These are phyloP conservation scores for Phoxinus dragarum DNA, from an alignment of 2,797 vertebrate species.

Conservation along the genomic window DNA sequence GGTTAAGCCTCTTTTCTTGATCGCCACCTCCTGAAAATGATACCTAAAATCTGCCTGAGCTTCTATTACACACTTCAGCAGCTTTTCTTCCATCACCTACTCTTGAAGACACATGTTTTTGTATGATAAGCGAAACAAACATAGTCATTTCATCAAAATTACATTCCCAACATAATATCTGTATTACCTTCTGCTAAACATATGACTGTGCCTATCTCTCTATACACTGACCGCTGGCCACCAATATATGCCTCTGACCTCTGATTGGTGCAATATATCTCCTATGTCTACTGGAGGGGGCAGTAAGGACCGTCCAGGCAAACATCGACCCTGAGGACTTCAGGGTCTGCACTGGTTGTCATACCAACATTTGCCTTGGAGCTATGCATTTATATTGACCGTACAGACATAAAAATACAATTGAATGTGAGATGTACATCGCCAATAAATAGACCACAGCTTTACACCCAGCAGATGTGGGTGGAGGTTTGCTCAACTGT, in stretches of 20 bases:
- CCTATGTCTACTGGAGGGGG: constrained; percentile 16
- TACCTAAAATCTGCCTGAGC: constrained; percentile 31
- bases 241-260: constrained; percentile 46
- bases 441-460: constrained; percentile 21
- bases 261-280: constrained; percentile 42
- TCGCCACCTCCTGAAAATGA: constrained; percentile 30
- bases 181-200: constrained; percentile 34
- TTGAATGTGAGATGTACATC: constrained; percentile 12
- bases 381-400: constrained; percentile 33
- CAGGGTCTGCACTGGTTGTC: constrained; percentile 4
- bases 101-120: constrained; percentile 56
- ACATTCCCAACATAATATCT: constrained; percentile 32
- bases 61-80: constrained; percentile 47
- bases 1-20: constrained; percentile 51
- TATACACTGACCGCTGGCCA: neutral
- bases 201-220: constrained; percentile 9
- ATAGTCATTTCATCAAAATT: constrained; percentile 53
- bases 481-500: constrained; percentile 22
- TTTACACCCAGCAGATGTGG: constrained; percentile 9
- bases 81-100: constrained; percentile 29
- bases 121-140: constrained; percentile 56
- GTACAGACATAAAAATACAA: constrained; percentile 36
- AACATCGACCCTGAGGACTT: constrained; percentile 20
- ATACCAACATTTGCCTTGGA: constrained; percentile 24
- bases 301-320: constrained; percentile 35